Percentiles rank a stretch among this genome's conserved stretches.
Evolutionary conservation across 2,113 vertebrate genomes (phyloP).

Genomic region (Bothrops jararaca): DNA sequence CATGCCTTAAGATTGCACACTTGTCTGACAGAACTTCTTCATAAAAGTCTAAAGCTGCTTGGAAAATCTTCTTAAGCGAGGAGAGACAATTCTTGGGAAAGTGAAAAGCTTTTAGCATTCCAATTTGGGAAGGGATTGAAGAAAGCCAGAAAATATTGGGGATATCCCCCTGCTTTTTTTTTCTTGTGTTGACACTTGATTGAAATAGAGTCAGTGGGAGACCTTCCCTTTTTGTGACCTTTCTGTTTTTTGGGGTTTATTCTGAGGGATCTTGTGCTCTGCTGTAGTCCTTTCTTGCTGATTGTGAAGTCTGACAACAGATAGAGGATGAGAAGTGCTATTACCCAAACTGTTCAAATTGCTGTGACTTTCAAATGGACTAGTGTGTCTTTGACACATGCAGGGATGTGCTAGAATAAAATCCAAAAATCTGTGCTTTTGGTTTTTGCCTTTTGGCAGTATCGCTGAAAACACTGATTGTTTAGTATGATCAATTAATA

Average conservation of each 20-base stretch:
- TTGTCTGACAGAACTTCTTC: not conserved
- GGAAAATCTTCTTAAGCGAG: not conserved
- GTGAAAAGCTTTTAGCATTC: not conserved
- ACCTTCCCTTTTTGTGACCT: not conserved
- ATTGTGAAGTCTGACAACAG: not conserved
- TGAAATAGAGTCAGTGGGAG: not conserved
- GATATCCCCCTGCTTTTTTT: not conserved
- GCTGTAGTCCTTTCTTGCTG: not conserved
- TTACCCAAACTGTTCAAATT: not conserved
- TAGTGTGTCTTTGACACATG: not conserved
- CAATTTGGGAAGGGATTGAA: not conserved
- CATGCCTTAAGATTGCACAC: not conserved
- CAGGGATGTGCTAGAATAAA: not conserved
- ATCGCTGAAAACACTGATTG: conserved; percentile 4
- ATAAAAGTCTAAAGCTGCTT: not conserved
- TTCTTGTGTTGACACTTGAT: not conserved
- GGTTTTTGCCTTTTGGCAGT: not conserved
- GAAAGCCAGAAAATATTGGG: not conserved
- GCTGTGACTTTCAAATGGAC: not conserved
- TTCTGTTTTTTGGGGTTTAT: not conserved
- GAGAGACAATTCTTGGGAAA: not conserved
- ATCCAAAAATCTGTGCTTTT: not conserved
- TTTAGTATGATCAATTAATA: conserved; percentile 9
- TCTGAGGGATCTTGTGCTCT: not conserved
- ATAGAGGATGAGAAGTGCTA: not conserved